Evolutionary conservation across 2,113 vertebrate species (phyloP).

Genomic region (Malurus alboscapulatus): DNA sequence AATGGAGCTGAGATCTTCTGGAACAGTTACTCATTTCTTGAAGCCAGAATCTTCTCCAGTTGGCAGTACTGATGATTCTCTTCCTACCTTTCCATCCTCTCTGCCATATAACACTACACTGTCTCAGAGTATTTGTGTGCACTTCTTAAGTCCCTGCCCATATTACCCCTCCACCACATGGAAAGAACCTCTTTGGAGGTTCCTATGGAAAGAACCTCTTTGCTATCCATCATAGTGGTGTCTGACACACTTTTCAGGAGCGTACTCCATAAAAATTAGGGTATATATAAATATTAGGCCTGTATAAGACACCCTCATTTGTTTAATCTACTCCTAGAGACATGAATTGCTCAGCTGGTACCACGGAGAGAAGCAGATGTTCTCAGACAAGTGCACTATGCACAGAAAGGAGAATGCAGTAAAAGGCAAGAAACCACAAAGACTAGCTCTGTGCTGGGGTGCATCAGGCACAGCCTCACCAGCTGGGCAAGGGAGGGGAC

Average conservation of each 20-base stretch:
- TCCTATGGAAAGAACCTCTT: neutral
- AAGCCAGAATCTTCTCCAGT: neutral
- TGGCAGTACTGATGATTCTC: neutral
- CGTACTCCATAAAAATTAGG: neutral
- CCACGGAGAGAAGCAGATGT: neutral
- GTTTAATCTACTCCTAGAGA: neutral
- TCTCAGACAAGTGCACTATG: neutral
- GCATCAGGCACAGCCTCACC: fast-evolving
- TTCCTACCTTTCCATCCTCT: neutral
- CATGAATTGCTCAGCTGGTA: neutral
- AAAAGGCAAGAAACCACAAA: neutral
- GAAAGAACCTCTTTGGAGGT: neutral
- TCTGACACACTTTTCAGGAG: neutral
- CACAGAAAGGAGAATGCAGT: neutral
- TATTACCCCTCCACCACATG: neutral
- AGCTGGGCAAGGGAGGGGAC: fast-evolving
- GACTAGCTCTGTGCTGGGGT: neutral
- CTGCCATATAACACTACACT: neutral
- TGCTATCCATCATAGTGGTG: neutral
- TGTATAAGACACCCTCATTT: neutral
- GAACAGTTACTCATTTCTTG: neutral
- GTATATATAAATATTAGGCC: neutral
- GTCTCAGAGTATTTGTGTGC: neutral
- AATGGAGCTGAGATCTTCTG: neutral
- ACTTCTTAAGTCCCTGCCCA: neutral